Evolutionary conservation across 2,797 vertebrate species (phyloP), one percentile per base, ranked within the genome.

Genomic region (Gallirallus australis): DNA sequence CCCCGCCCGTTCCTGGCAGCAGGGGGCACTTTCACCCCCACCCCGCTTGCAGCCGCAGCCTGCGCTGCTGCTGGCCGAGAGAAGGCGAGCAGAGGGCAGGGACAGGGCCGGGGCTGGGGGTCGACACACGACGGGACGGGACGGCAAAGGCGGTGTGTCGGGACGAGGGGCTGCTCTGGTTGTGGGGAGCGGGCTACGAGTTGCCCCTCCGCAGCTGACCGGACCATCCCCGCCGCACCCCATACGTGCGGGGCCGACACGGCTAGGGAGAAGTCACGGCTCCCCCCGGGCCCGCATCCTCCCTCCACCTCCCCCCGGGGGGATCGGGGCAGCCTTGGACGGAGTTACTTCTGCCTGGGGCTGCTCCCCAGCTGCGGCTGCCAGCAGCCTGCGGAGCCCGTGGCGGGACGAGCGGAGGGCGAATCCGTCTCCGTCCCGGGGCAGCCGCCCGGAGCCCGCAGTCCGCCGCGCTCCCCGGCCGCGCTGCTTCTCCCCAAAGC

Each of bases 391-490:
- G 77, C 7, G 25, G 28, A 66, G 35, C 28, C 40, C 33, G 24
- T 4, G 21, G 9, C 7, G 5, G 18, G 52, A 9, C 9, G 6
- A n/a, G 53, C 37, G 39, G 15, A 57, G 19, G n/a, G 20, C 2
- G 6, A 69, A 70, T 25, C 4, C 59, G 12, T 50, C 25, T 76
- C 40, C 11, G 9, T 28, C 72, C 48, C 8, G 28, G 42, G 31
- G 33, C 42, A 47, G 27, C 11, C 6, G 12, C 5, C 45, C 20
- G 65, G n/a, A 47, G 30, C 19, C 23, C 5, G n/a, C n/a, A 31
- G 8, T 8, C 14, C 14, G 0, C 23, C 2, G 6, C 50, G 2
- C 2, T 4, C 11, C 21, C 11, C 5, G 5, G 28, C 28, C 2
- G 24, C 17, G 11, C 52, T 27, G 52, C n/a, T n/a, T 37, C 19